Base-by-base conservation (phyloP, 1,140 invertebrate genomes). In the Zaprionus gabonicus region DNA sequence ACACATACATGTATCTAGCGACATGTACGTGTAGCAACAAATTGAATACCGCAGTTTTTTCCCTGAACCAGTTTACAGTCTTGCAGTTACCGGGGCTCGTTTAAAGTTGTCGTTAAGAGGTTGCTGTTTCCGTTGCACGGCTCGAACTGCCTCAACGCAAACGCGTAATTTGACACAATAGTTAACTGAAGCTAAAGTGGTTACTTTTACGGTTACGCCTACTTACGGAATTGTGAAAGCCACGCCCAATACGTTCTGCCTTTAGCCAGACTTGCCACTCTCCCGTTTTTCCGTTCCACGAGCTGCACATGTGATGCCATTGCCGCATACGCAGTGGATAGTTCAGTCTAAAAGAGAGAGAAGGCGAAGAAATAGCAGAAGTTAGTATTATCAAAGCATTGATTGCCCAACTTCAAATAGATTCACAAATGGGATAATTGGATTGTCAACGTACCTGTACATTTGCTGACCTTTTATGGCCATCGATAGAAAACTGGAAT, bases 231-330 rank as follows among this genome's bases (percentile, higher is more conserved):
- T 97, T 97, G 93, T 97, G 95, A 93, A 96, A 97, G 62, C 96
- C 96, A 85, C 96, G 94, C 71, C 96, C 96, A 27, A 97, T 96
- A 74, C 96, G 94, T 91, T 97, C 96, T 28, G 95, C 95, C 91
- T 97, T 96, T 53, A 97, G 95, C 96, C 96, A 97, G 63, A 97
- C 95, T 93, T 97, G 96, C 96, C 96, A 97, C 93, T 97, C 96
- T 51, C 96, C 96, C 12, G 96, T 96, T 81, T 95, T 96, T 28
- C 96, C 96, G 91, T 97, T 97, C 96, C 96, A 97, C 63, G 96
- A 97, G 80, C 96, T 95, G 84, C 96, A 97, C 13, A 96, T 95
- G 92, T 97, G 96, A 93, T 97, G 97, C 96, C 96, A 97, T 91
- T 95, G 95, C 80, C 96, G 96, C 77, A 97, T 93, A 80, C 96